These are phyloP conservation scores for Neogobius melanostomus DNA, from an alignment of 2,113 vertebrate species.

Conservation along the genomic window DNA sequence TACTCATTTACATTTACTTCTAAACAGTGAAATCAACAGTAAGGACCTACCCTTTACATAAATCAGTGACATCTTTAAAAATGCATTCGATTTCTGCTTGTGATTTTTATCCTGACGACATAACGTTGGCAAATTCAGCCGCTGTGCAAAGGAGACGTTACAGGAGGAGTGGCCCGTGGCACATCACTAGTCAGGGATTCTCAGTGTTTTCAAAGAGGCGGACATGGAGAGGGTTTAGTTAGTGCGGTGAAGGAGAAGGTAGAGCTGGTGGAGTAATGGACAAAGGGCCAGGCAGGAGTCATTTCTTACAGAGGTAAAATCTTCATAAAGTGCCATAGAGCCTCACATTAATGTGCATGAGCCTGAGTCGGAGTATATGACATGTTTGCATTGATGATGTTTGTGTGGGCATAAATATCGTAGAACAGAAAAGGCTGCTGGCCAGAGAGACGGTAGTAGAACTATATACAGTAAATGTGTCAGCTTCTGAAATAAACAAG, in stretches of 20 bases:
- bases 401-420: not conserved
- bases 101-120: slow-evolving; percentile 50
- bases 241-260: slow-evolving; percentile 9
- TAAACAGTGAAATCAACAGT: slow-evolving; percentile 29
- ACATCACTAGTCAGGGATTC: slow-evolving; percentile 34
- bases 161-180: slow-evolving; percentile 32
- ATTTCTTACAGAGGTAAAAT: slow-evolving; percentile 60
- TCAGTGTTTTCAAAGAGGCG: slow-evolving; percentile 6
- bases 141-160: slow-evolving; percentile 60
- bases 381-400: slow-evolving; percentile 9
- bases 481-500: not conserved
- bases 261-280: slow-evolving; percentile 4
- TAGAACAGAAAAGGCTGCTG: not conserved
- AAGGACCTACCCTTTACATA: slow-evolving; percentile 39
- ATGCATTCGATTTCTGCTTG: slow-evolving; percentile 43
- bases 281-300: slow-evolving; percentile 41
- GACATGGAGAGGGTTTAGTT: slow-evolving; percentile 1
- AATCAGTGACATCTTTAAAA: slow-evolving; percentile 59
- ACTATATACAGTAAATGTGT: not conserved
- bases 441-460: not conserved
- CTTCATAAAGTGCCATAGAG: slow-evolving; percentile 72
- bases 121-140: slow-evolving; percentile 29
- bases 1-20: slow-evolving; percentile 26
- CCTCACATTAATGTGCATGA: slow-evolving; percentile 42
- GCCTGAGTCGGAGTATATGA: slow-evolving; percentile 44